Percentiles rank a stretch among this genome's conserved stretches.
phyloP scores from a whole-genome alignment of 1,140 invertebrate species.

The Zophobas atratus region DNA sequence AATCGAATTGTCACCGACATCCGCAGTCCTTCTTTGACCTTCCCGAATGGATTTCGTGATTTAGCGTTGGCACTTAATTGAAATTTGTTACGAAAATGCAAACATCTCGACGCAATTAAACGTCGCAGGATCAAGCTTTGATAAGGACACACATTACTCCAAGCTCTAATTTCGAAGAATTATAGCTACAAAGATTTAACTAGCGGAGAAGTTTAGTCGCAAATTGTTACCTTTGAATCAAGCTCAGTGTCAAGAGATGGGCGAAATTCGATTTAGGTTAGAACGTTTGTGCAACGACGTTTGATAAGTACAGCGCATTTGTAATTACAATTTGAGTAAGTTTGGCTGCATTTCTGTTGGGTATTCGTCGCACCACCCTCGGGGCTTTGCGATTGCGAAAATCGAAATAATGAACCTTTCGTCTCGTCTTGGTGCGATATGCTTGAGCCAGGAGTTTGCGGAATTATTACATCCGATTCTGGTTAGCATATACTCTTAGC shows the following conservation, averaged over 20 bases:
- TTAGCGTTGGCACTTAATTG: background rate
- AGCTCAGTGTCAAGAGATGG: constrained; percentile 19
- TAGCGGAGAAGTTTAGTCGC: constrained; percentile 17
- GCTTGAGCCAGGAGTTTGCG: constrained; percentile 31
- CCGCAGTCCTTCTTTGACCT: constrained; percentile 6
- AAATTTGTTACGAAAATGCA: constrained; percentile 8
- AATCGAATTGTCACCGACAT: constrained; percentile 40
- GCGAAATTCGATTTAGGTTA: constrained; percentile 31
- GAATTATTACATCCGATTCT: constrained; percentile 49
- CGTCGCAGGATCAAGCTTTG: constrained; percentile 6
- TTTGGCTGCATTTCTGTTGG: constrained; percentile 30
- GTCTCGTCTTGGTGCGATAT: constrained; percentile 31
- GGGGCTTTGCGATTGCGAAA: constrained; percentile 45
- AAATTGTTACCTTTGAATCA: constrained; percentile 29
- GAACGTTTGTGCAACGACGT: constrained; percentile 35
- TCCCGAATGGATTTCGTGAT: background rate
- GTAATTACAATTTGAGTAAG: constrained; percentile 27
- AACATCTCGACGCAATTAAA: constrained; percentile 14
- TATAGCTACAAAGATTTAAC: constrained; percentile 17
- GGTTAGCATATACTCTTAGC: constrained; percentile 33
- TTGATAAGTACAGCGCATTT: constrained; percentile 40
- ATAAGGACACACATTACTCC: constrained; percentile 18
- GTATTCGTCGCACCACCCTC: constrained; percentile 23
- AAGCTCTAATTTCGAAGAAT: constrained; percentile 26
- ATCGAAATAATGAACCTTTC: constrained; percentile 48